phyloP scores from a whole-genome alignment of 2,888 invertebrate genomes.

The Biston stratarius region DNA sequence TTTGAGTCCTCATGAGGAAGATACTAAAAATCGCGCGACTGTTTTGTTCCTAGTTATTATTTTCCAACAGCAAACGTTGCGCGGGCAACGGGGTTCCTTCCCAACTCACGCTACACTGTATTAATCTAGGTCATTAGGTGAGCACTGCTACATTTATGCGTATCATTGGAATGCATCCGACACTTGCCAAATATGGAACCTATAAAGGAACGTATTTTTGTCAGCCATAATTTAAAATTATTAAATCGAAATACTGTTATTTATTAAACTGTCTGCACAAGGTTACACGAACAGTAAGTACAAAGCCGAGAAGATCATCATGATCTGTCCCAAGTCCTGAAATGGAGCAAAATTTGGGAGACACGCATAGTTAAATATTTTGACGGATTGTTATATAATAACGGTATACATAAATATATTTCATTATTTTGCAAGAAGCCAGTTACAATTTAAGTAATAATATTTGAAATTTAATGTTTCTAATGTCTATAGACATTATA shows the following conservation, averaged over 20 bases:
- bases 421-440: no score
- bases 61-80: conserved; percentile 63
- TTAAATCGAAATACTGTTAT: no score
- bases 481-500: conserved; percentile 2
- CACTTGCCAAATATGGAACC: conserved; percentile 1
- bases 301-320: no score
- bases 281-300: no score
- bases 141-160: conserved; percentile 40
- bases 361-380: no score
- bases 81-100: conserved; percentile 63
- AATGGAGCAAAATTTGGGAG: no score
- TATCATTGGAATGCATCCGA: conserved; percentile 12
- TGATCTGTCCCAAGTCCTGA: no score
- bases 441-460: no score
- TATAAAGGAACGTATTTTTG: background rate
- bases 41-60: conserved; percentile 47
- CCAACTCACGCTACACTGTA: conserved; percentile 59
- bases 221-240: background rate
- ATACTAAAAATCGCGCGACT: conserved; percentile 19
- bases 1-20: background rate
- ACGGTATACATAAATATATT: no score
- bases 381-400: no score
- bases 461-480: background rate
- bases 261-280: no score
- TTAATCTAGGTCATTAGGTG: conserved; percentile 69